Conservation (phyloP, 1,140 invertebrate genomes). For the Drosophila subpulchrella region DNA sequence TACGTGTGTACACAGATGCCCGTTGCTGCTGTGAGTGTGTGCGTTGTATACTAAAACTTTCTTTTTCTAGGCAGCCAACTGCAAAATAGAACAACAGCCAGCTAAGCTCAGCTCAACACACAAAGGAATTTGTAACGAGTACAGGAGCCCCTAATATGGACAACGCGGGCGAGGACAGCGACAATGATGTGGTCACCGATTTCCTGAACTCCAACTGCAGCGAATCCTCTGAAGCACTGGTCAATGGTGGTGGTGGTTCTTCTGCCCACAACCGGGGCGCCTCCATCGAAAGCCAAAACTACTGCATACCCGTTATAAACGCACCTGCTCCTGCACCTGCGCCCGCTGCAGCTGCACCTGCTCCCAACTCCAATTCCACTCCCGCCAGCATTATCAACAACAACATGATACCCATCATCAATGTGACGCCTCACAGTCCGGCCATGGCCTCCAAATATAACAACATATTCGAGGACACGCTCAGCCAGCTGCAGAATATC, state of each 20-base stretch:
- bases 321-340: constrained; percentile 29
- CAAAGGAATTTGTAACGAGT: constrained; percentile 12
- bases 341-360: not conserved
- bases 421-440: constrained; percentile 93
- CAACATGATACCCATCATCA: constrained; percentile 91
- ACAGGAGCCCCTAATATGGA: constrained; percentile 53
- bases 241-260: constrained; percentile 35
- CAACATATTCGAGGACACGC: constrained; percentile 85
- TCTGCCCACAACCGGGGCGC: not conserved
- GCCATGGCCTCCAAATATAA: constrained; percentile 85
- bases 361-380: constrained; percentile 7
- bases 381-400: constrained; percentile 31
- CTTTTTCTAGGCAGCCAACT: constrained; percentile 68
- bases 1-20: constrained; percentile 4
- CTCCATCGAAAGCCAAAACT: constrained; percentile 74
- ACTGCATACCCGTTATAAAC: constrained; percentile 79
- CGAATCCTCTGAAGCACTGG: constrained; percentile 22
- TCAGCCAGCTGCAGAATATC: constrained; percentile 84
- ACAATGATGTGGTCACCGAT: constrained; percentile 83
- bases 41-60: constrained; percentile 75
- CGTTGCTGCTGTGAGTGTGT: constrained; percentile 34
- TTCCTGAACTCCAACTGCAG: constrained; percentile 78
- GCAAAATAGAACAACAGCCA: constrained; percentile 32
- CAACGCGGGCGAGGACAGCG: constrained; percentile 73
- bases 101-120: constrained; percentile 37